Evolutionary conservation across 2,888 invertebrate species (phyloP), one percentile per base, ranked within the genome.

Genomic region (Acleris sparsana): DNA sequence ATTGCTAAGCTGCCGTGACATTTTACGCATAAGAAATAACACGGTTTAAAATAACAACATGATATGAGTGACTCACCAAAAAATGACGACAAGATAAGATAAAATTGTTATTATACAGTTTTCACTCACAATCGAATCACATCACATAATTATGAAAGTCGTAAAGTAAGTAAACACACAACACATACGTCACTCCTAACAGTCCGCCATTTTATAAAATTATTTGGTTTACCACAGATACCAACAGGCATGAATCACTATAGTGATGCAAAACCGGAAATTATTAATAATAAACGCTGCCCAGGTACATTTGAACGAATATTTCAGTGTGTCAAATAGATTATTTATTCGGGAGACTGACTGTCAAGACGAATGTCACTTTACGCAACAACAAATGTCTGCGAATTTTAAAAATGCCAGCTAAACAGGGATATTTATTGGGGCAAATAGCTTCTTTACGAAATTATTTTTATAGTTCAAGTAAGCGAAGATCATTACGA

Each of bases 401-500:
- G 25, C 20, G 56, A 62, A 52, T 56, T 76, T 77, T 73, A 67
- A 71, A 64, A 71, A 77, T 77, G 76, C 66, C 70, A 55, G 58
- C 67, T 17, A 73, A 72, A 63, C 60, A 62, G 48, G 70, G 68
- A 13, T 74, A 73, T 67, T 59, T 76, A 11, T 33, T 22, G 22
- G 33, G 60, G 29, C 59, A 69, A 18, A 49, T 72, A 11, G 53
- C 64, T 22, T 64, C 70, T 1, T 33, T 72, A 44, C 62, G 66
- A 49, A 70, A 63, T 56, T 64, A 55, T 22, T 63, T 73, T 43
- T 33, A 53, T 33, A 48, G 39, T 25, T 18, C 72, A 51, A 67
- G 65, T 46, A 71, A 70, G 95, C 95, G 86, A 93, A 96, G 85
- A 94, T 95, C 80, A 93, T 89, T 82, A 90, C 94, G 86, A 81